These are phyloP conservation scores for Metallyticus violacea DNA, from an alignment of 2,888 invertebrate genomes.

Conservation along the genomic window DNA sequence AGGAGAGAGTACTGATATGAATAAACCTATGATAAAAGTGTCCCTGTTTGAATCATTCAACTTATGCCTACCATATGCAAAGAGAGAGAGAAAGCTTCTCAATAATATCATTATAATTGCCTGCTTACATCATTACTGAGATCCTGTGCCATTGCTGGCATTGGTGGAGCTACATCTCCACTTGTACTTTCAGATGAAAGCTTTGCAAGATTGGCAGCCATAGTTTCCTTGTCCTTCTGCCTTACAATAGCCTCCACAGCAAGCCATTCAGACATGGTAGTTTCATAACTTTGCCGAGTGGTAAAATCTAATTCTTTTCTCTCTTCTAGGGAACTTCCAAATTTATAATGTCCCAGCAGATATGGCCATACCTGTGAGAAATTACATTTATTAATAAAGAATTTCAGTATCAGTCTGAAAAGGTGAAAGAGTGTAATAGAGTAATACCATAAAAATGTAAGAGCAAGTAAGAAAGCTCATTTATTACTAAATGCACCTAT, in stretches of 20 bases:
- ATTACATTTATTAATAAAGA: too few species aligned
- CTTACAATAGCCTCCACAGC: conserved; percentile 90
- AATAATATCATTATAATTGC: background rate
- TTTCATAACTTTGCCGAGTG: conserved; percentile 77
- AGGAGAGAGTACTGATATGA: too few species aligned
- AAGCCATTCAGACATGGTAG: conserved; percentile 92
- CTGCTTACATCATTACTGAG: conserved; percentile 52
- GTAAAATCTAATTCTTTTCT: conserved; percentile 62
- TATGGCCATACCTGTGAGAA: conserved; percentile 79
- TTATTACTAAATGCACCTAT: too few species aligned
- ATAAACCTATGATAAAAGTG: too few species aligned
- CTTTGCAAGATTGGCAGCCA: conserved; percentile 81
- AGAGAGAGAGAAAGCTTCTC: too few species aligned
- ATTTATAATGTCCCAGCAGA: conserved; percentile 79
- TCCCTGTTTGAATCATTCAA: too few species aligned
- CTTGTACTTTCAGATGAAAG: conserved; percentile 72
- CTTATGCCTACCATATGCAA: too few species aligned
- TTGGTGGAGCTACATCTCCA: conserved; percentile 46
- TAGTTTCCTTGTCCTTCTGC: conserved; percentile 76
- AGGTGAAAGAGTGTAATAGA: too few species aligned
- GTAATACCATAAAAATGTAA: too few species aligned
- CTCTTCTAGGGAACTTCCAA: conserved; percentile 67
- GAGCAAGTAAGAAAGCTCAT: too few species aligned
- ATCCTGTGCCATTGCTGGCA: conserved; percentile 46
- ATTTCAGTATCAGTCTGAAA: too few species aligned